Evolutionary conservation across 1,140 invertebrate species (phyloP).

Genomic region (Pseudobourletiella spinata): DNA sequence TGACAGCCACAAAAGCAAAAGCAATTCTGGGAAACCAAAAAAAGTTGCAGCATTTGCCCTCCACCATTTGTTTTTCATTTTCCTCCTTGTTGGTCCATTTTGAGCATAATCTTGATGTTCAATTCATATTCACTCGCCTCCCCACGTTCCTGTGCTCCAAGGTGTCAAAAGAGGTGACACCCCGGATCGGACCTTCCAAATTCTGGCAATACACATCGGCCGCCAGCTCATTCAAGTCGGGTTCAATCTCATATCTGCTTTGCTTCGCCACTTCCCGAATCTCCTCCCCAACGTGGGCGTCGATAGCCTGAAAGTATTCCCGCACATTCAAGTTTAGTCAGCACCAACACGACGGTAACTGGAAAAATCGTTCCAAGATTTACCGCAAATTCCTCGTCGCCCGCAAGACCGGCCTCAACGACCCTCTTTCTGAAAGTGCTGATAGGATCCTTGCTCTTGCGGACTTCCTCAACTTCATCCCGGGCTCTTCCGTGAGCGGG

Average conservation of each 20-base stretch:
- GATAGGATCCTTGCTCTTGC: slow-evolving; percentile 80
- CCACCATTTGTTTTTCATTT: too few relatives aligned
- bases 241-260: slow-evolving; percentile 70
- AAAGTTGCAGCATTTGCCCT: too few relatives aligned
- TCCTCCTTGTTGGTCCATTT: too few relatives aligned
- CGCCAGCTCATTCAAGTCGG: slow-evolving; percentile 69
- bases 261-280: slow-evolving; percentile 75
- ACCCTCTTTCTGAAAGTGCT: slow-evolving; percentile 73
- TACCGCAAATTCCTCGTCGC: slow-evolving; percentile 70
- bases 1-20: too few relatives aligned
- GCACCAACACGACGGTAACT: too few relatives aligned
- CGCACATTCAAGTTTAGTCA: background rate
- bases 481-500: slow-evolving; percentile 62
- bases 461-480: slow-evolving; percentile 83
- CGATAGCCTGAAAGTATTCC: slow-evolving; percentile 61
- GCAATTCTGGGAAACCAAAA: too few relatives aligned
- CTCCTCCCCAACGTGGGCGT: slow-evolving; percentile 64
- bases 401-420: slow-evolving; percentile 55
- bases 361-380: too few relatives aligned
- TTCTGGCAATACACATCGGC: slow-evolving; percentile 74
- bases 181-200: slow-evolving; percentile 54
- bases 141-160: slow-evolving; percentile 47
- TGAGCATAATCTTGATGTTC: too few relatives aligned
- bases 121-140: slow-evolving; percentile 45
- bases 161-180: slow-evolving; percentile 49